Conservation (phyloP, 2,888 invertebrate genomes). For the Rhingia campestris region DNA sequence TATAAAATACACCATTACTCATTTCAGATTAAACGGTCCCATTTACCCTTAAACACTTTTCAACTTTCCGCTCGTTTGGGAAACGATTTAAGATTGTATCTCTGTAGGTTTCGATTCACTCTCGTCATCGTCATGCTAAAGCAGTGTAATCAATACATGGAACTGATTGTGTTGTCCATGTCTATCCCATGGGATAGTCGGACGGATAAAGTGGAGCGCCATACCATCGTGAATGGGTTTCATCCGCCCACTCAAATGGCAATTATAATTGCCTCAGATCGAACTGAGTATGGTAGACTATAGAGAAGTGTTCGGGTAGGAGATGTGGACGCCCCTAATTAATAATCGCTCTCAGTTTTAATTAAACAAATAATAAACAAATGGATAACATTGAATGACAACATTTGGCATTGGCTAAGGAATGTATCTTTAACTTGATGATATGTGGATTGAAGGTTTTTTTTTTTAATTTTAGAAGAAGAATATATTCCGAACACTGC, state of each 20-base stretch:
- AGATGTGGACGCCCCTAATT: slow-evolving; percentile 51
- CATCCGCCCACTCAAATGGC: slow-evolving; percentile 64
- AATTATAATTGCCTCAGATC: slow-evolving; percentile 59
- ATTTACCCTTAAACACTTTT: no score
- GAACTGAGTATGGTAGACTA: background rate
- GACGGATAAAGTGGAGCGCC: background rate
- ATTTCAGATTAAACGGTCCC: no score
- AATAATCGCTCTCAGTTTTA: slow-evolving; percentile 48
- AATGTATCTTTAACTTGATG: no score
- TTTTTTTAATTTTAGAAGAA: no score
- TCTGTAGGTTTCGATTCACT: background rate
- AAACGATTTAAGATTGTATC: no score
- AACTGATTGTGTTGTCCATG: slow-evolving; percentile 4
- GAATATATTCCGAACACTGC: no score
- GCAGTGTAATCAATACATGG: slow-evolving; percentile 30
- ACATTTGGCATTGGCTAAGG: background rate
- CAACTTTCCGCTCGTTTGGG: no score
- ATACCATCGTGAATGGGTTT: slow-evolving; percentile 32
- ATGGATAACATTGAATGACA: slow-evolving; percentile 15
- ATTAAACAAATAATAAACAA: slow-evolving; percentile 9
- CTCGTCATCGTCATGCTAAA: slow-evolving; percentile 2
- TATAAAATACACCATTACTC: no score
- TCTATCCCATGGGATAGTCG: slow-evolving; percentile 16
- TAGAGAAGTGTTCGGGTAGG: background rate
- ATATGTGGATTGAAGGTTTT: no score